Base-by-base conservation (phyloP, 2,113 vertebrate species). In the Engystomops pustulosus region DNA sequence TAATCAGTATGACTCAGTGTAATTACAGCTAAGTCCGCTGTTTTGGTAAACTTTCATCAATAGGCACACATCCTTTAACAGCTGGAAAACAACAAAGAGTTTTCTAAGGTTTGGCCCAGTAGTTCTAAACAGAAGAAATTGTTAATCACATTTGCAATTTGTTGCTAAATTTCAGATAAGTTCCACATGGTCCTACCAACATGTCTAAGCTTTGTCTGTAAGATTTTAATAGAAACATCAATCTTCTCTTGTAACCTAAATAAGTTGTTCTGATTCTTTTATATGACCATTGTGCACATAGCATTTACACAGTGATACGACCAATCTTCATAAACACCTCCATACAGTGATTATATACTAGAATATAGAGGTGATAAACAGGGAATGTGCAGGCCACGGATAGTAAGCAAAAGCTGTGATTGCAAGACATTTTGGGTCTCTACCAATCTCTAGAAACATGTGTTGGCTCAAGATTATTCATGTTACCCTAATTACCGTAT, bases 111-210 rank as follows among this genome's bases (percentile, higher is more conserved):
- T 77, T 78, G 75, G 75, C 75, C 60, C 32, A 38, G 49, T 78
- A 38, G 51, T 78, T 41, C 75, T 78, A 78, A 78, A 78, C 75
- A 78, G 41, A 58, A 60, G 75, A 60, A 78, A 78, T 78, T 78
- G 51, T 78, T 78, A 58, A 60, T 78, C 75, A 78, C 34, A 15
- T 53, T 78, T 60, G 53, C 15, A 60, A 78, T 78, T 78, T 78
- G 75, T 41, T 41, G 75, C 30, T 58, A 25, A 38, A 78, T 41
- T 74, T 55, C 34, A 41, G 75, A 78, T 34, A 58, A 25, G 10
- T 78, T 78, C 53, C 75, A 60, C 75, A 78, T 78, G 51, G 32
- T 4, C 53, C 23, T 55, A 38, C 12, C 32, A 38, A 55, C 58
- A 23, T 36, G 51, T 36, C 49, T 58, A 77, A 55, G 58, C 10